Base-by-base conservation (phyloP, 2,797 vertebrate genomes). In the Telmatherina bonti region DNA sequence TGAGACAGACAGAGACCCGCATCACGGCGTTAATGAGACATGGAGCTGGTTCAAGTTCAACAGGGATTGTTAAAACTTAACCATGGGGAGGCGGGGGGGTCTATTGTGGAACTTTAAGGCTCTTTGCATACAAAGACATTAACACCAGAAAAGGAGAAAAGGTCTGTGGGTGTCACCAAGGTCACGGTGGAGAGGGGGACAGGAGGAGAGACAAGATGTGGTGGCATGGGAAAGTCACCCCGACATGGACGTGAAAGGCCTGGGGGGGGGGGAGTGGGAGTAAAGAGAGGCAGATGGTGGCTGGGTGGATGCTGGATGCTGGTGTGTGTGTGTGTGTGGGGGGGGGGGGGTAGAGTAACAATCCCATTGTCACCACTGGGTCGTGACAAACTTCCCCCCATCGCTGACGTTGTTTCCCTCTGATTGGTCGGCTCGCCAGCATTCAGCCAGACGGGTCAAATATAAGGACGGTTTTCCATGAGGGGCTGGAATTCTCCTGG, bases 161-260 rank as follows among this genome's bases (percentile, higher is more conserved):
- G 76, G 85, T 79, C 74, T 59, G 78, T 47, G 68, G 69, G 69
- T 87, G 83, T 88, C 81, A 66, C 58, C 73, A 65, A 88, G 90
- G 90, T 93, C 92, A 90, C 47, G 45, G 72, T 72, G 62, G 70
- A 88, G 82, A 85, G 73, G 86, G 87, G 87, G 83, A 86, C 79
- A 27, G 71, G 87, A 81, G 83, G 85, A 61, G 76, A 65, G 24
- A 63, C 79, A 83, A 62, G 84, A 66, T 79, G 70, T 72, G 59
- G 90, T 94, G 92, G 93, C 94, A 94, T 95, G 94, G 94, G 94
- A 95, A 95, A 95, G 93, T 95, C 92, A 95, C 94, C 94, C 91
- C 12, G 70, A 85, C 82, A 84, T 83, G 70, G 78, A 68, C 80
- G 77, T 94, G 92, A 94, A 94, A 85, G 78, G 90, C 83, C 30